Conservation (phyloP, 1,140 invertebrate genomes). For the Whitmania pigra region DNA sequence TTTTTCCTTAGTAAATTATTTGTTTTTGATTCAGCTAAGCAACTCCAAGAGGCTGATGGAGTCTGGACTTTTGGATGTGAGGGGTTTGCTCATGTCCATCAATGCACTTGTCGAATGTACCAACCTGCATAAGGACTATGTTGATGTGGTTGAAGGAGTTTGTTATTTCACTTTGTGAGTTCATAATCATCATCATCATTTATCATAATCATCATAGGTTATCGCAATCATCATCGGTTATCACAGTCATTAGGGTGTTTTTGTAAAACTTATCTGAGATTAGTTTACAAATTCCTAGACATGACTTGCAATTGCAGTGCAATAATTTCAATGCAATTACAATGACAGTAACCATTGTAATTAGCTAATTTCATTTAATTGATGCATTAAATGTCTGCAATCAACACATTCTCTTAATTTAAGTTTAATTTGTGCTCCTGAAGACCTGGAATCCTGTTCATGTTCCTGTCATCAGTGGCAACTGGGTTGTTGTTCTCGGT, state of each 20-base stretch:
- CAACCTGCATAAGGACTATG: constrained; percentile 23
- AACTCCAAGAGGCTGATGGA: constrained; percentile 22
- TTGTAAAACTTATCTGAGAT: background rate
- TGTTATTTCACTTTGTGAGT: constrained; percentile 24
- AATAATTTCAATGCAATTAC: too few relatives aligned
- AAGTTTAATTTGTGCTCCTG: background rate
- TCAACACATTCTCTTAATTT: too few relatives aligned
- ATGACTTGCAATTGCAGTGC: too few relatives aligned
- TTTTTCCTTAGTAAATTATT: too few relatives aligned
- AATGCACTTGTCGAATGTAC: constrained; percentile 41
- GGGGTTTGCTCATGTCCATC: constrained; percentile 29
- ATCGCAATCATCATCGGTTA: too few relatives aligned
- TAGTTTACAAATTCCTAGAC: too few relatives aligned
- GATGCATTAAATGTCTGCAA: too few relatives aligned
- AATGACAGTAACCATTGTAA: too few relatives aligned
- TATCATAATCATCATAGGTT: too few relatives aligned
- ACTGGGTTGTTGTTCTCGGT: constrained; percentile 76
- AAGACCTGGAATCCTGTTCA: constrained; percentile 54
- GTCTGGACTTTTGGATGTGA: constrained; percentile 24
- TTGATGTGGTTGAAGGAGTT: constrained; percentile 17
- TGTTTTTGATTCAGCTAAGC: too few relatives aligned
- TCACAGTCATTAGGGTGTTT: background rate
- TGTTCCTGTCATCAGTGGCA: constrained; percentile 66
- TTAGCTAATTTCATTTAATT: too few relatives aligned
- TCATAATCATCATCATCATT: background rate